Conservation (phyloP, 2,888 invertebrate species). For the Zele albiditarsus region DNA sequence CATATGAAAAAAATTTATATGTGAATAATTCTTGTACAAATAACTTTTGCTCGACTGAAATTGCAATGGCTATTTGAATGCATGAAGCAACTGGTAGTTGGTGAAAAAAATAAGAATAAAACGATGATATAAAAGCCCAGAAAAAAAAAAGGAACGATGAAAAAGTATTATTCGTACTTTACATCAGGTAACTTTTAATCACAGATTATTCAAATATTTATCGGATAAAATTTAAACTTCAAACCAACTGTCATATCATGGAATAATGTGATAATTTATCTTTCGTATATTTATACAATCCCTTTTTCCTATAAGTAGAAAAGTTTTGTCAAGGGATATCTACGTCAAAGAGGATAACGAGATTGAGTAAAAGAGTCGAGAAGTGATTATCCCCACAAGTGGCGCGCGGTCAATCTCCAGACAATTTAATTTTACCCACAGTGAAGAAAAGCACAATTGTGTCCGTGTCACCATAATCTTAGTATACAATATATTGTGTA, state of each 20-base stretch:
- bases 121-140: neutral
- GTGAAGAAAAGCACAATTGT: neutral
- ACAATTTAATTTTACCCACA: slow-evolving; percentile 18
- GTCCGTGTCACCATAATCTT: neutral
- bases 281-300: no score
- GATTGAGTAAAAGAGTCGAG: neutral
- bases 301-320: neutral
- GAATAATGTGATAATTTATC: no score
- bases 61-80: neutral
- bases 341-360: neutral
- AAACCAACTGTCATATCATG: no score
- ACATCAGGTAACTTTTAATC: neutral
- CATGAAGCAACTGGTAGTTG: neutral
- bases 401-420: neutral
- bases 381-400: slow-evolving; percentile 12
- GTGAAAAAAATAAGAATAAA: neutral
- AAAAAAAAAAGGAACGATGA: neutral
- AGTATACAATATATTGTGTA: no score
- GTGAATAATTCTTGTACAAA: neutral
- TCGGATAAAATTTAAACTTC: neutral
- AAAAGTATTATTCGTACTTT: neutral
- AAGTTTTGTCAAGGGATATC: neutral
- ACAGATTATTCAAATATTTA: neutral
- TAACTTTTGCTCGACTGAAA: neutral
- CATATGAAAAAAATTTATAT: neutral